These are phyloP conservation scores for Pecten maximus DNA, from an alignment of 2,888 invertebrate species.

Conservation along the genomic window DNA sequence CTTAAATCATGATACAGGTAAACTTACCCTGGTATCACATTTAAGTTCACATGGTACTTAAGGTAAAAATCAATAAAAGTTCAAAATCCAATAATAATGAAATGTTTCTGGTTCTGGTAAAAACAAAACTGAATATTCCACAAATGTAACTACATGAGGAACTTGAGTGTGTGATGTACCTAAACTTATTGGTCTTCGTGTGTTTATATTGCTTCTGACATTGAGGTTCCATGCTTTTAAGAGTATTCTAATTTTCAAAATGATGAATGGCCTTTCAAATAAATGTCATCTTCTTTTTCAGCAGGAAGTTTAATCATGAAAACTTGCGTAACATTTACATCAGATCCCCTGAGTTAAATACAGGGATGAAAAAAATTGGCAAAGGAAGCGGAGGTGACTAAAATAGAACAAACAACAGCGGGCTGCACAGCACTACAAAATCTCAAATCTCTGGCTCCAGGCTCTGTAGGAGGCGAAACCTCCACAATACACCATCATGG, in stretches of 20 bases:
- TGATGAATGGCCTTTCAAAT: slow-evolving; percentile 33
- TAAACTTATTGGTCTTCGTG: not conserved
- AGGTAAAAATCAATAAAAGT: not conserved
- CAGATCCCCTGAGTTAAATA: slow-evolving; percentile 21
- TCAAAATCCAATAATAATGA: not conserved
- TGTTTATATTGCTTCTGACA: not conserved
- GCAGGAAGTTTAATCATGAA: slow-evolving; percentile 4
- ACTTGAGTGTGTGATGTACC: not conserved
- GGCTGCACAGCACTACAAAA: not conserved
- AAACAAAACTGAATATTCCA: not conserved
- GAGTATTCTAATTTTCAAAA: not conserved
- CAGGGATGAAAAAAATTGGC: not conserved
- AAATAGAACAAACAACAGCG: not conserved
- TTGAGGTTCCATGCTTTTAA: not conserved
- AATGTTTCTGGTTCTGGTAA: not conserved
- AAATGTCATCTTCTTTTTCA: slow-evolving; percentile 21
- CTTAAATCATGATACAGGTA: not conserved
- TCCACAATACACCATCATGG: slow-evolving; percentile 26
- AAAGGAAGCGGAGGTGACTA: slow-evolving; percentile 25
- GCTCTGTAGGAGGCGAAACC: not conserved
- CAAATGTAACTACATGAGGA: not conserved
- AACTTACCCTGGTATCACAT: not conserved
- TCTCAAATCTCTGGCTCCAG: slow-evolving; percentile 5
- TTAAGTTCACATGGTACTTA: not conserved
- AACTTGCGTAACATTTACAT: slow-evolving; percentile 19